Base-by-base conservation (phyloP, 2,113 vertebrate genomes). In the Heloderma charlesbogerti region DNA sequence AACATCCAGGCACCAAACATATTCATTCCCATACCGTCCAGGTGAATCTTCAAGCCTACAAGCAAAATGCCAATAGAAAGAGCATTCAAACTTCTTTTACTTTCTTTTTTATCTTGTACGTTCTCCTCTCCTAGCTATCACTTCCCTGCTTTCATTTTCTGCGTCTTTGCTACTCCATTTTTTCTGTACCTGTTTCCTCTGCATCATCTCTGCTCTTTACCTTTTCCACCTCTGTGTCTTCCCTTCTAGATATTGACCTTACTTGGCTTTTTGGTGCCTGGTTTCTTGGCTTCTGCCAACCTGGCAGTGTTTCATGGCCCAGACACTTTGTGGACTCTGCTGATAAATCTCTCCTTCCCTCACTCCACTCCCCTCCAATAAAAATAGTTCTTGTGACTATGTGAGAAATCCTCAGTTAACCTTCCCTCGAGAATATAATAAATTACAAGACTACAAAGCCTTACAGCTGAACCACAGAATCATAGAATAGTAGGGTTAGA, bases 331-430 rank as follows among this genome's bases (percentile, higher is more conserved):
- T 22, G 16, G 27, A 25, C 40, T 91, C 54, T 51, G 34, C 31
- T 91, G 77, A 60, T 86, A 74, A 74, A 79, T 74, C 37, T 10
- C 15, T 51, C 16, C 25, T 2, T n/a, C 6, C 20, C 57, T 75
- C 31, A 18, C 27, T 8, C 37, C 51, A 13, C 15, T 25, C 4
- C 25, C 34, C 29, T 20, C 51, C 1, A 40, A 72, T 71, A 60
- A 60, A 72, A 54, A 69, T 67, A 72, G 20, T 45, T 86, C 27
- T 25, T 57, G 69, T 72, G 10, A 45, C 57, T 1, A 74, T 81
- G 77, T 69, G 34, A 87, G 40, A 81, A 82, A 82, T 51, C 51
- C 69, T 25, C 67, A 87, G 77, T 87, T 48, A 71, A 72, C 54
- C 67, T 63, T 37, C 20, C 40, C 7, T 60, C 31, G n/a, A 20